Evolutionary conservation across 2,113 vertebrate species (phyloP).

Genomic region (Xiphophorus maculatus): DNA sequence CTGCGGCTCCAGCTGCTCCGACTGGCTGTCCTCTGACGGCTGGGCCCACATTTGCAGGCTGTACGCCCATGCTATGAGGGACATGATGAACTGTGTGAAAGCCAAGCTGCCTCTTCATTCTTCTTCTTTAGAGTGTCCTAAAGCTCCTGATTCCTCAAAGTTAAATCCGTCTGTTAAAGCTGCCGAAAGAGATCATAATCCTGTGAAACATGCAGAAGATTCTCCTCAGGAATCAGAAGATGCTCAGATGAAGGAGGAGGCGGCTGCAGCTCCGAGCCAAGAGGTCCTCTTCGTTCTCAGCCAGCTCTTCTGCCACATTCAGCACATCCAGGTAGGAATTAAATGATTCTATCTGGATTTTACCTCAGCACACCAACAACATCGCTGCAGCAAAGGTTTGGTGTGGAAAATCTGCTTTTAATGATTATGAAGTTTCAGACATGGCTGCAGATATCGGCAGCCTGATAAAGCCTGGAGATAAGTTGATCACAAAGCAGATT

Average conservation of each 20-base stretch:
- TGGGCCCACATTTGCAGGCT: conserved; percentile 86
- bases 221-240: conserved; percentile 2
- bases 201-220: neutral
- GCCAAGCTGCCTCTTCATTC: conserved; percentile 43
- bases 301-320: conserved; percentile 92
- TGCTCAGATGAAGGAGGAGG: conserved; percentile 3
- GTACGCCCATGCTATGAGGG: conserved; percentile 83
- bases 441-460: no score
- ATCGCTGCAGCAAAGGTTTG: no score
- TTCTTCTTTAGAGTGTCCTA: conserved; percentile 12
- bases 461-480: no score
- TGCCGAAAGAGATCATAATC: conserved; percentile 16
- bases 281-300: conserved; percentile 89
- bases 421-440: no score
- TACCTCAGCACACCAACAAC: no score
- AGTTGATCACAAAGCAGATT: no score
- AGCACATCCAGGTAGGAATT: conserved; percentile 84
- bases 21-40: conserved; percentile 83
- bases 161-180: conserved; percentile 5
- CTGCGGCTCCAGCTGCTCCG: conserved; percentile 89
- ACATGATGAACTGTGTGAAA: conserved; percentile 78
- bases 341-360: neutral
- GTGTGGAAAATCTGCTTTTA: no score
- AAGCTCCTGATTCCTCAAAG: neutral
- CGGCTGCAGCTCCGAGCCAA: conserved; percentile 59